Conservation (phyloP, 92 coral and sea anemone species). For the Heliopora coerulea region DNA sequence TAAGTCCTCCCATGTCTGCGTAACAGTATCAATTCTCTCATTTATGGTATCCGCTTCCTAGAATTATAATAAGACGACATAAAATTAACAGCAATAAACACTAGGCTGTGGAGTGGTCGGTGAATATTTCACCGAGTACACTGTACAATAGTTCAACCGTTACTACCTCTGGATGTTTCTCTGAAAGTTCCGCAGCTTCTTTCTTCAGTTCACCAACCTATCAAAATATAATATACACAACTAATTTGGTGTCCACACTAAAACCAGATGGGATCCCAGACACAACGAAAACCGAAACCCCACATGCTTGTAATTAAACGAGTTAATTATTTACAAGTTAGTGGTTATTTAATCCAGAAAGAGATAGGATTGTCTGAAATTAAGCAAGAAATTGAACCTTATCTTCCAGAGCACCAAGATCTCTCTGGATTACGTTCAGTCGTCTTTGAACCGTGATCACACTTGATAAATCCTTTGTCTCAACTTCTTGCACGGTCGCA, state of each 20-base stretch:
- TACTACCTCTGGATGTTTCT: slow-evolving; percentile 89
- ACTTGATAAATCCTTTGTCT: slow-evolving; percentile 88
- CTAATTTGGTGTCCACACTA: no score
- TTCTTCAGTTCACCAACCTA: slow-evolving; percentile 82
- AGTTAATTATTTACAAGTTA: no score
- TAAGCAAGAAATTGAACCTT: slow-evolving; percentile 53
- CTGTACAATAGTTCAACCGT: no score
- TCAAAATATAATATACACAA: neutral
- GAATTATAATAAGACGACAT: neutral
- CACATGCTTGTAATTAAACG: no score
- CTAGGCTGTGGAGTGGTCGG: no score
- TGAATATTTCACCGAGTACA: no score
- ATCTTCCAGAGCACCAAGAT: slow-evolving; percentile 90
- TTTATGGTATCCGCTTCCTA: slow-evolving; percentile 42
- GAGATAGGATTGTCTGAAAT: neutral
- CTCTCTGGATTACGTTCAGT: slow-evolving; percentile 92
- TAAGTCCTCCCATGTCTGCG: slow-evolving; percentile 32
- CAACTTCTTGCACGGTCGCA: slow-evolving; percentile 92
- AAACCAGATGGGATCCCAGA: no score
- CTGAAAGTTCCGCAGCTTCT: slow-evolving; percentile 71
- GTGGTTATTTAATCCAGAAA: no score
- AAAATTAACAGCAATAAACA: neutral
- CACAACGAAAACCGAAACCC: no score
- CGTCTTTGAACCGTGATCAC: slow-evolving; percentile 95
- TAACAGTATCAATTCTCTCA: slow-evolving; percentile 32